Conservation (phyloP, 2,113 vertebrate genomes). For the Toxotes chatareus region DNA sequence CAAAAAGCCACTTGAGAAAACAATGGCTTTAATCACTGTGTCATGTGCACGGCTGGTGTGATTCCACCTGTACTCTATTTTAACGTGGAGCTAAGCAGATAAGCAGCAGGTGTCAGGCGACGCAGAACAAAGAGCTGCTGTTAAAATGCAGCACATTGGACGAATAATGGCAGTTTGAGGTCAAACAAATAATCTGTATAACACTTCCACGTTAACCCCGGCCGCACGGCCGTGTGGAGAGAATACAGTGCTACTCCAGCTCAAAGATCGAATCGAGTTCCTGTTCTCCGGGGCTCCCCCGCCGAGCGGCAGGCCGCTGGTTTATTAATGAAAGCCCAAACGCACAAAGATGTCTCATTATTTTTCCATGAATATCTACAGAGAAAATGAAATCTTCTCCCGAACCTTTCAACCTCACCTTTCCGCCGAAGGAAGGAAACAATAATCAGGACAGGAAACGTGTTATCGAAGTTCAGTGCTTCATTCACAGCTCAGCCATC, state of each 20-base stretch:
- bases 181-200: constrained; percentile 1
- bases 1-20: constrained; percentile 1
- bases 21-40: background rate
- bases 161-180: constrained; percentile 15
- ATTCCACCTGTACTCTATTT: background rate
- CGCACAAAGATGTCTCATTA: constrained; percentile 59
- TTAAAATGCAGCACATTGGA: constrained; percentile 2
- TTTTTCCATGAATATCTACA: constrained; percentile 41
- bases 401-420: constrained; percentile 25
- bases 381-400: constrained; percentile 41
- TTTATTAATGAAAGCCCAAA: constrained; percentile 34
- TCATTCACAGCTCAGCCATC: constrained; percentile 36
- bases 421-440: constrained; percentile 33
- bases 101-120: background rate
- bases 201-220: constrained; percentile 30
- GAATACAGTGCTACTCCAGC: background rate
- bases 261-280: constrained; percentile 19
- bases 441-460: constrained; percentile 22
- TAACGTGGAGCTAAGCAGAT: background rate
- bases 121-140: background rate
- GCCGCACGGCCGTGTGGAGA: background rate
- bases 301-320: constrained; percentile 12
- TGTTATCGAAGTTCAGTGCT: constrained; percentile 16
- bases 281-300: background rate
- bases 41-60: background rate